Base-by-base conservation (phyloP, 1,140 invertebrate species). In the Antheraea pernyi region DNA sequence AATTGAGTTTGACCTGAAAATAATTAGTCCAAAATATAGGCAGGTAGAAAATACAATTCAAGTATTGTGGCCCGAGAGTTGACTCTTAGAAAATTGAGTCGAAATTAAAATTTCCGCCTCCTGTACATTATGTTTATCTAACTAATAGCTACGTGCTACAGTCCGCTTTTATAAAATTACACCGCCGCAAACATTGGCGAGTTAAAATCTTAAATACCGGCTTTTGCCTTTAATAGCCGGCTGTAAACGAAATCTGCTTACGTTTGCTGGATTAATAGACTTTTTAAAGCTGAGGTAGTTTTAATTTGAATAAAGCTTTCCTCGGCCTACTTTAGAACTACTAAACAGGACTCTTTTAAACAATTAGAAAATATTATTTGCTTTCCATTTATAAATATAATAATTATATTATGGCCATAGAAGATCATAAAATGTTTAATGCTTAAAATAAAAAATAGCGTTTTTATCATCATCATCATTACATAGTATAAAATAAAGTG, bases 191-290 rank as follows among this genome's bases (percentile, higher is more conserved):
- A 67, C 69, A 71, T 67, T 36, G 19, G n/a, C 7, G 65, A 67
- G 65, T 71, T 71, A 71, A n/a, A 67, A 71, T 63, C 59, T 67
- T 36, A 59, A 68, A 72, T 68, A 59, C 53, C 64, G 59, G 65
- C 65, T 60, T 70, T 70, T 39, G 58, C 58, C 46, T 30, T n/a
- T 67, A 71, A 71, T 71, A 71, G 65, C 64, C 16, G 46, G 37
- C 60, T 60, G 59, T 65, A 68, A 72, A 68, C 66, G 61, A 68
- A 72, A 68, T 68, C 36, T 59, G 66, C 39, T 37, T 46, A 72
- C 64, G 59, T 67, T 66, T 36, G 22, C 19, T 63, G 65, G 42
- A 71, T 71, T 67, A 71, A 53, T 16, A 67, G 64, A 58, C 60
- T 67, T 67, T 22, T 42, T 19, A 53, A 9, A 59, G 60, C 65